A percentile compares a stretch with the other conserved stretches of the same genome.
Evolutionary conservation across 1,140 invertebrate genomes (phyloP).

Genomic region (Nebria ingens): DNA sequence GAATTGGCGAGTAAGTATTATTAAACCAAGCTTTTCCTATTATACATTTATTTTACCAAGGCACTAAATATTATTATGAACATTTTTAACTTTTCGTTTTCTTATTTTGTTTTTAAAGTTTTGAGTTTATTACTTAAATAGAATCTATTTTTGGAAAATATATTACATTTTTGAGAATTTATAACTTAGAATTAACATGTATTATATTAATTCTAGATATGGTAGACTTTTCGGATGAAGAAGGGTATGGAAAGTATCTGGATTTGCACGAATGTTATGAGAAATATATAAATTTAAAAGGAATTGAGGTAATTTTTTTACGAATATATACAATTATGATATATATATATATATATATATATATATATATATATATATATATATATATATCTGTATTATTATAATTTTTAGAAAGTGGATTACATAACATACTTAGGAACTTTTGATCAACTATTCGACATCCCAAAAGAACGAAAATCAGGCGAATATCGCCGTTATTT

Average conservation of each 20-base stretch:
- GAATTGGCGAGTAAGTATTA: constrained; percentile 47
- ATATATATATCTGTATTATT: constrained; percentile 6
- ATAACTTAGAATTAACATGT: constrained; percentile 17
- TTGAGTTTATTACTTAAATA: too few relatives aligned
- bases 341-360: too few relatives aligned
- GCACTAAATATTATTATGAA: too few relatives aligned
- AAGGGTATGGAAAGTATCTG: constrained; percentile 97
- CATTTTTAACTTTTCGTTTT: constrained; percentile 11
- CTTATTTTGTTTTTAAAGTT: constrained; percentile 9
- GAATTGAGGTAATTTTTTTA: constrained; percentile 63
- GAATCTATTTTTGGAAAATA: constrained; percentile 1
- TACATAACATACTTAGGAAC: constrained; percentile 90
- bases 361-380: too few relatives aligned
- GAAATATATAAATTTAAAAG: constrained; percentile 94
- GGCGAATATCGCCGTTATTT: constrained; percentile 88
- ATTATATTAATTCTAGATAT: constrained; percentile 49
- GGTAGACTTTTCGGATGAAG: constrained; percentile 98
- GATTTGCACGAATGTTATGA: constrained; percentile 97
- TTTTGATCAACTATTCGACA: constrained; percentile 95
- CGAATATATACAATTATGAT: background rate
- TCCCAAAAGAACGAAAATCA: constrained; percentile 89
- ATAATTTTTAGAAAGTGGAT: constrained; percentile 71
- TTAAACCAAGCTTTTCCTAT: background rate
- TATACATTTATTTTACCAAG: background rate
- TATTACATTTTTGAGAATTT: background rate